Evolutionary conservation across 2,113 vertebrate species (phyloP).

Genomic region (Scophthalmus maximus): DNA sequence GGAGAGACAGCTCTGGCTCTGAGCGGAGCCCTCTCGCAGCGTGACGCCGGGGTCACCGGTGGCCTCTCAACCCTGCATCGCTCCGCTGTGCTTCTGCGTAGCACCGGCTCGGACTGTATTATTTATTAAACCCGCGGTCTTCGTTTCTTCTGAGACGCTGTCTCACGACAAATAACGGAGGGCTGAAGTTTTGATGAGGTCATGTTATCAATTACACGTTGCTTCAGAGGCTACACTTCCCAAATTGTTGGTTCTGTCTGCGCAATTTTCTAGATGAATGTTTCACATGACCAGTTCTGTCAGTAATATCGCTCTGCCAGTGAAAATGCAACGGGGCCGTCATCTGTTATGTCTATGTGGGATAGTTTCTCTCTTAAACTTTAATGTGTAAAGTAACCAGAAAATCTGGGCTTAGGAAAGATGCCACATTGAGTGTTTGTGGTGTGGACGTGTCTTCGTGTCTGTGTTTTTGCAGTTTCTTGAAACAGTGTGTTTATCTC

Average conservation of each 20-base stretch:
- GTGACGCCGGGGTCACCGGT: constrained; percentile 70
- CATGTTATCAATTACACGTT: constrained; percentile 50
- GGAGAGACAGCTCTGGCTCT: constrained; percentile 75
- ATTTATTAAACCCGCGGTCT: constrained; percentile 55
- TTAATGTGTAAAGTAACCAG: constrained; percentile 52
- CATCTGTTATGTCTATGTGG: constrained; percentile 51
- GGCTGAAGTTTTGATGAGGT: constrained; percentile 52
- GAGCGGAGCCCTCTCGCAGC: constrained; percentile 71
- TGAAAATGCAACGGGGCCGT: constrained; percentile 28
- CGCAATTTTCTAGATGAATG: constrained; percentile 39
- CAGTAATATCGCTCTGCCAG: constrained; percentile 41
- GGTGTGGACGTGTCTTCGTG: constrained; percentile 41
- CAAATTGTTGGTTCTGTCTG: constrained; percentile 31
- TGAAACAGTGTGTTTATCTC: constrained; percentile 43
- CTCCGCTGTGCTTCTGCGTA: constrained; percentile 50
- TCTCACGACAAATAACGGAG: constrained; percentile 38
- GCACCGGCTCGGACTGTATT: constrained; percentile 32
- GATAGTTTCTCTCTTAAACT: constrained; percentile 35
- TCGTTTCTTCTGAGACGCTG: constrained; percentile 32
- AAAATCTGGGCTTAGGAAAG: constrained; percentile 48
- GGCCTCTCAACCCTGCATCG: constrained; percentile 73
- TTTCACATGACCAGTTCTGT: constrained; percentile 41
- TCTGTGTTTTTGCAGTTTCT: constrained; percentile 42
- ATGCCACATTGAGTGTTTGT: constrained; percentile 46
- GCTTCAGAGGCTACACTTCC: constrained; percentile 21